A percentile compares a stretch with the other conserved stretches of the same genome.
Conservation (phyloP, 2,113 vertebrate genomes). For the Himantopus leucocephalus region DNA sequence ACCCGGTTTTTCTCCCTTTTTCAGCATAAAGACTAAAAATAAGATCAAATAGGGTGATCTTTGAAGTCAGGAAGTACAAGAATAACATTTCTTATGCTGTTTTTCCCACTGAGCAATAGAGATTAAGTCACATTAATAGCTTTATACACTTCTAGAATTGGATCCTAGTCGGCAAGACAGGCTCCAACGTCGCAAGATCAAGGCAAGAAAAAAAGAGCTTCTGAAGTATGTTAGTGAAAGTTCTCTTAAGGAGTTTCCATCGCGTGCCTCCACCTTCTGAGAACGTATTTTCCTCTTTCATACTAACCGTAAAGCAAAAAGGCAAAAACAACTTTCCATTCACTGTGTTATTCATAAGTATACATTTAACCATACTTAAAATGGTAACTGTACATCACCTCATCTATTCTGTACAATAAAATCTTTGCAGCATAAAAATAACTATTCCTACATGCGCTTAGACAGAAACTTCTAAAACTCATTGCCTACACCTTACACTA, state of each 20-base stretch:
- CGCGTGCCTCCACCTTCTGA: neutral
- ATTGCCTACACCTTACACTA: neutral
- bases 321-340: neutral
- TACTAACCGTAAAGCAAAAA: neutral
- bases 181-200: neutral
- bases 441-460: neutral
- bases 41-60: slow-evolving; percentile 16
- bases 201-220: neutral
- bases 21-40: neutral
- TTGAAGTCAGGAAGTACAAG: neutral
- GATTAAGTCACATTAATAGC: neutral
- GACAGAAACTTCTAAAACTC: neutral
- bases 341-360: neutral
- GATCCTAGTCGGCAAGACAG: neutral
- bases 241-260: neutral
- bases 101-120: slow-evolving; percentile 7
- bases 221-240: neutral
- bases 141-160: neutral
- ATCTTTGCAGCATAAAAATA: neutral
- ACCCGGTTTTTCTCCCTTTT: neutral
- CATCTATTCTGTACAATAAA: neutral
- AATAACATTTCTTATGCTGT: neutral
- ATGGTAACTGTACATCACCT: neutral
- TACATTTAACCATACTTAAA: neutral
- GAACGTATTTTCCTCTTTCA: neutral